Evolutionary conservation across 2,888 invertebrate species (phyloP).

Genomic region (Andrena chrysosceles): DNA sequence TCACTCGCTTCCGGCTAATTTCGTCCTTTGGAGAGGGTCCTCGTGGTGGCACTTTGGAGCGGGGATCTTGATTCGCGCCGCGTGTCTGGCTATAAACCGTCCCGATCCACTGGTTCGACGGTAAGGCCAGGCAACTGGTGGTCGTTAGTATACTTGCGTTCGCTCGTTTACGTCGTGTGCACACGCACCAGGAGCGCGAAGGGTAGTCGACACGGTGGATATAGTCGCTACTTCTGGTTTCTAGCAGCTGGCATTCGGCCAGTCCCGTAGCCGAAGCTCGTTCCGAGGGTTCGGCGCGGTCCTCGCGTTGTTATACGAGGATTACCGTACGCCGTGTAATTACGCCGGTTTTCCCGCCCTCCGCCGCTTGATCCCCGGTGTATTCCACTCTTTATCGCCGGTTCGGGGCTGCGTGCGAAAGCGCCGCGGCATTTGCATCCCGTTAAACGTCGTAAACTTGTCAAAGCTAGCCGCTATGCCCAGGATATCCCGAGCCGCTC

Average conservation of each 20-base stretch:
- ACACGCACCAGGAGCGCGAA: conserved; percentile 44
- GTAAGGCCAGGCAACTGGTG: conserved; percentile 68
- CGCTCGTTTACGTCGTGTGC: conserved; percentile 51
- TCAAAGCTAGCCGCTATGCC: conserved; percentile 64
- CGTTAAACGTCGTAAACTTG: conserved; percentile 77
- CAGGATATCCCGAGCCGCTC: conserved; percentile 43
- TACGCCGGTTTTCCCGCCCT: conserved; percentile 63
- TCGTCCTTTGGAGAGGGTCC: conserved; percentile 18
- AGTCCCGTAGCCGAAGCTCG: conserved; percentile 61
- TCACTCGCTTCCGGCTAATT: conserved; percentile 34
- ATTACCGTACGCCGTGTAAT: conserved; percentile 76
- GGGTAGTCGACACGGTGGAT: conserved; percentile 35
- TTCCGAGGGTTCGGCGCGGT: conserved; percentile 26
- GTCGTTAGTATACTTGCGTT: conserved; percentile 63
- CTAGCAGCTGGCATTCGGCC: conserved; percentile 75
- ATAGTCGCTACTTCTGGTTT: conserved; percentile 55
- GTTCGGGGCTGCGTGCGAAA: conserved; percentile 61
- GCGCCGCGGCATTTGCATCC: conserved; percentile 68
- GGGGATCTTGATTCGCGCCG: conserved; percentile 25
- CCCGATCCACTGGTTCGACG: background rate
- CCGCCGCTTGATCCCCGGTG: conserved; percentile 60
- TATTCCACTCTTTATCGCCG: conserved; percentile 70
- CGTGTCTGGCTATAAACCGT: background rate
- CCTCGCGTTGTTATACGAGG: conserved; percentile 74
- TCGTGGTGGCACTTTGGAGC: conserved; percentile 21